Percentiles rank a stretch among this genome's conserved stretches.
phyloP scores from a whole-genome alignment of 2,888 invertebrate species.

The Aethes cnicana region DNA sequence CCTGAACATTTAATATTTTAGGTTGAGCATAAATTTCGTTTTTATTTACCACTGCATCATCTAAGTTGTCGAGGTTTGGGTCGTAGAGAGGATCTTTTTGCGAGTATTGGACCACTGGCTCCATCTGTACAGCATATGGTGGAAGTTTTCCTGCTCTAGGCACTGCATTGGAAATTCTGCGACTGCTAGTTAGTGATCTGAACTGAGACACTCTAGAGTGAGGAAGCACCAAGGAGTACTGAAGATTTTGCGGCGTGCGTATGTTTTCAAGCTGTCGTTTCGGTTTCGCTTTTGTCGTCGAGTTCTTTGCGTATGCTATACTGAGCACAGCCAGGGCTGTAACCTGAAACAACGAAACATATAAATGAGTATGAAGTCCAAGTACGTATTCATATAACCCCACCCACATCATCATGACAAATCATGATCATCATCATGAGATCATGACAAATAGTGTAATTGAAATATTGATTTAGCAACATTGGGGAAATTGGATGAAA shows the following conservation, averaged over 20 bases:
- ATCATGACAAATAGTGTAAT: no score
- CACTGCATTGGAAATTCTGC: constrained; percentile 78
- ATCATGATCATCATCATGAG: no score
- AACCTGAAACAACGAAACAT: constrained; percentile 75
- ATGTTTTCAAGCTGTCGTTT: constrained; percentile 79
- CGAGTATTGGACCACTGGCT: constrained; percentile 89
- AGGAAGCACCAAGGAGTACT: constrained; percentile 83
- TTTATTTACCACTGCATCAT: constrained; percentile 65
- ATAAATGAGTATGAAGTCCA: constrained; percentile 12
- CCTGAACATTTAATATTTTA: constrained; percentile 71
- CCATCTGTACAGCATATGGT: constrained; percentile 91
- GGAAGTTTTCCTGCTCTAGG: constrained; percentile 79
- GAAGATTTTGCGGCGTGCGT: constrained; percentile 82
- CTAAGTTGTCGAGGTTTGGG: constrained; percentile 75
- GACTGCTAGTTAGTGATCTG: constrained; percentile 73
- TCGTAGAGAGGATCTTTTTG: constrained; percentile 90
- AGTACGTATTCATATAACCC: no score
- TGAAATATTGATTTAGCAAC: no score
- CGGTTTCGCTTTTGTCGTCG: constrained; percentile 77
- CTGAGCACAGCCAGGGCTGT: constrained; percentile 81
- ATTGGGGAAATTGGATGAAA: no score
- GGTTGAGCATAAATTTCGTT: constrained; percentile 77
- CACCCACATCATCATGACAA: no score
- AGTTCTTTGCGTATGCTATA: constrained; percentile 73
- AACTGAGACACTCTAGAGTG: constrained; percentile 80